Conservation (phyloP, 2,888 invertebrate genomes). For the Scaptodrosophila latifasciaeformis region DNA sequence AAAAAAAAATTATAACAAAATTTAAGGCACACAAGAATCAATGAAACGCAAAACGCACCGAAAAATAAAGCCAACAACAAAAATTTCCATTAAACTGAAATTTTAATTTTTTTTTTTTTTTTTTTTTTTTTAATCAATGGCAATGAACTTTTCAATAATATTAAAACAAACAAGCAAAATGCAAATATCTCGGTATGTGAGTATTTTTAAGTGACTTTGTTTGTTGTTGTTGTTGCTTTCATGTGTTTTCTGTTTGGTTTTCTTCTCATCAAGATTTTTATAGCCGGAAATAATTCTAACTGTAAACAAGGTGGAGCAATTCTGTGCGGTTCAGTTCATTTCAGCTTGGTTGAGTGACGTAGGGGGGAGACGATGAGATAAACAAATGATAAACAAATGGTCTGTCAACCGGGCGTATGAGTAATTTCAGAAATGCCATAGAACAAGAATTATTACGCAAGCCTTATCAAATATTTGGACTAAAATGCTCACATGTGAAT, state of each 20-base stretch:
- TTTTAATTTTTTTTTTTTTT: neutral
- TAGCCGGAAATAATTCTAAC: constrained; percentile 46
- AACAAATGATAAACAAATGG: neutral
- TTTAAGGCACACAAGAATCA: too few species aligned
- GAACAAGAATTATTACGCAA: too few species aligned
- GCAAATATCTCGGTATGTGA: neutral
- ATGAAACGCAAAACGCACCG: too few species aligned
- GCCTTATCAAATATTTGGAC: constrained; percentile 66
- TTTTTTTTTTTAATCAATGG: neutral
- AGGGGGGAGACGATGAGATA: constrained; percentile 2
- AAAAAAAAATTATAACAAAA: too few species aligned
- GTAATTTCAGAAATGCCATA: too few species aligned
- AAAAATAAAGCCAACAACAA: too few species aligned
- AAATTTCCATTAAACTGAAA: too few species aligned
- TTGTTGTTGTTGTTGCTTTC: too few species aligned
- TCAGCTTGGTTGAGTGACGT: too few species aligned
- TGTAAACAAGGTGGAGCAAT: constrained; percentile 40
- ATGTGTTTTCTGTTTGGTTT: too few species aligned
- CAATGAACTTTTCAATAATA: constrained; percentile 10
- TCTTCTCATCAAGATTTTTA: constrained; percentile 21
- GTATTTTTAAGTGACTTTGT: too few species aligned
- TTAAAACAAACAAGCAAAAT: neutral
- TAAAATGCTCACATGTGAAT: constrained; percentile 64
- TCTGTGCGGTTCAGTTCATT: too few species aligned
- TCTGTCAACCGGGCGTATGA: constrained; percentile 44